Evolutionary conservation across 2,888 invertebrate genomes (phyloP), one percentile per base, ranked within the genome.

Genomic region (Platycnemis pennipes): DNA sequence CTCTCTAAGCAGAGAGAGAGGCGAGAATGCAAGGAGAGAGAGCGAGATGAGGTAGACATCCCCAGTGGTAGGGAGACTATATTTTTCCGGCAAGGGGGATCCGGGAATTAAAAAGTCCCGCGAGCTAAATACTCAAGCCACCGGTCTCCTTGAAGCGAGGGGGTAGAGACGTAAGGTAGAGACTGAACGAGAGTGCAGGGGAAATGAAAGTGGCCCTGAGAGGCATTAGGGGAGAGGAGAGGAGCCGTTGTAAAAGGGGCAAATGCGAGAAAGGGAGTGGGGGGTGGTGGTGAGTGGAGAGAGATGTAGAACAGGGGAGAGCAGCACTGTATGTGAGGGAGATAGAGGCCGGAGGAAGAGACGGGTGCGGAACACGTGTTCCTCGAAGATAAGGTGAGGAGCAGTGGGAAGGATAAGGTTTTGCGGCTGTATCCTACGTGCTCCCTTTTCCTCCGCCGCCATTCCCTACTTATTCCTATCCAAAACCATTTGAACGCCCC

Each of bases 401-500:
- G 44, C 37, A 42, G 19, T 13, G 13, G 16, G 46, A 11, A 2
- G 45, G 87, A 87, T 87, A 87, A 87, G 44, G 87, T 45, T 87
- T 42, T 46, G 45, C 26, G 87, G 45, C 45, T 44, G 46, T 87
- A 46, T 87, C 42, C 44, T 42, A 37, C 19, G 42, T 86, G 44
- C 16, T 37, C 16, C 42, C 44, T 22, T 42, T 19, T 16, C 26
- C 16, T 16, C 22, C 5, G 37, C 19, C 42, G 7, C 63, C 7
- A 42, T 87, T 87, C n/a, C 87, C 44, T 87, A 45, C 87, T n/a
- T 42, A 86, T 87, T 26, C 45, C 87, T 46, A 77, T 77, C 77
- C 77, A 16, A 77, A 37, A 77, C 31, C 37, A 77, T 77, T 37
- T 77, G 31, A 31, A 13, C 77, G 37, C 77, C 13, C 77, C 1